Evolutionary conservation across 2,888 invertebrate species (phyloP).

Genomic region (Trimorus sp.): DNA sequence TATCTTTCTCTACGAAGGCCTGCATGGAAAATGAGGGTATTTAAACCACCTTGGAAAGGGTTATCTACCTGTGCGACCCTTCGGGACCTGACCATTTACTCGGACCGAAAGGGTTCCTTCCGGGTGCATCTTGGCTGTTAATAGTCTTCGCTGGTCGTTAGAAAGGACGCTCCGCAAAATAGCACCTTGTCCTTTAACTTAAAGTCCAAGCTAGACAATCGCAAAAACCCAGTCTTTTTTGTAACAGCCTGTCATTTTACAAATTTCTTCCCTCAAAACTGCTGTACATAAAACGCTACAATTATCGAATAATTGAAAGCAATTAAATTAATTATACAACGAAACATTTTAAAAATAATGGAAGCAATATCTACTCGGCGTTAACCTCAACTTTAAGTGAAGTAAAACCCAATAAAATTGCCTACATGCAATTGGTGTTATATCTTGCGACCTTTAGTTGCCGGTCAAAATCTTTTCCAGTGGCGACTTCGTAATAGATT

Average conservation of each 20-base stretch:
- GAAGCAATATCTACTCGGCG: no score
- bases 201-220: not conserved
- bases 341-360: no score
- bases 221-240: not conserved
- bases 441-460: slow-evolving; percentile 41
- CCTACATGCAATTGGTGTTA: not conserved
- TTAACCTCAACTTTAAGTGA: no score
- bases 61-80: slow-evolving; percentile 80
- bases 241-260: not conserved
- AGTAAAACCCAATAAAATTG: no score
- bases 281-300: no score
- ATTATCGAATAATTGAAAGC: no score
- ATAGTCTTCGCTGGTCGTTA: slow-evolving; percentile 36
- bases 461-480: slow-evolving; percentile 29
- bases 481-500: slow-evolving; percentile 14
- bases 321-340: no score
- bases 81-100: slow-evolving; percentile 72
- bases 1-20: slow-evolving; percentile 40
- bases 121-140: slow-evolving; percentile 43
- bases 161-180: slow-evolving; percentile 31
- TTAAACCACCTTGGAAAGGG: slow-evolving; percentile 77
- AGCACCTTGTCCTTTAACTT: slow-evolving; percentile 3
- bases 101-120: slow-evolving; percentile 55
- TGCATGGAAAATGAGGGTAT: slow-evolving; percentile 69
- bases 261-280: no score